Evolutionary conservation across 92 coral and sea anemone species (phyloP).

Genomic region (Bergia puertoricense): DNA sequence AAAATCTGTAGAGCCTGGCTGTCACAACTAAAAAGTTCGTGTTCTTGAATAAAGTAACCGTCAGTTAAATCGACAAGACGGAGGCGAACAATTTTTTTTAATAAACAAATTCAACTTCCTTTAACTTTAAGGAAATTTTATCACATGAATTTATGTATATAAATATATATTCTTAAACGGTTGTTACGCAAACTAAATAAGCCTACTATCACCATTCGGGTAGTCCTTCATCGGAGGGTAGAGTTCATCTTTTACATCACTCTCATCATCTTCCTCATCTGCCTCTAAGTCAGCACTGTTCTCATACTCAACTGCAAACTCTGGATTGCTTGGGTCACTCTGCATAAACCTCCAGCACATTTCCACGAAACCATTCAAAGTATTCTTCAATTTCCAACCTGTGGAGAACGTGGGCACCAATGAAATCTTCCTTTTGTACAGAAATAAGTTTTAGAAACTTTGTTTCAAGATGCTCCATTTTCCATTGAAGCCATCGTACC

Average conservation of each 20-base stretch:
- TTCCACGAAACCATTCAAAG: slow-evolving; percentile 19
- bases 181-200: not conserved
- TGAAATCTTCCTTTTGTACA: slow-evolving; percentile 17
- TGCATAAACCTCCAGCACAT: slow-evolving; percentile 27
- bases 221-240: slow-evolving; percentile 11
- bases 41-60: slow-evolving; percentile 17
- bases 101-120: too few species aligned
- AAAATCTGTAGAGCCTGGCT: slow-evolving; percentile 2
- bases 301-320: slow-evolving; percentile 35
- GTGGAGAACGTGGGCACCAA: slow-evolving; percentile 31
- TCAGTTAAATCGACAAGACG: slow-evolving; percentile 12
- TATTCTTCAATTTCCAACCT: slow-evolving; percentile 19
- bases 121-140: not conserved
- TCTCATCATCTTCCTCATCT: slow-evolving; percentile 15
- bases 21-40: slow-evolving; percentile 11
- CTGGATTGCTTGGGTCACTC: slow-evolving; percentile 25
- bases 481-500: slow-evolving; percentile 31
- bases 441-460: slow-evolving; percentile 10
- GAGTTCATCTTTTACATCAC: not conserved
- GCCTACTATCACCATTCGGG: slow-evolving; percentile 1
- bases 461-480: slow-evolving; percentile 30
- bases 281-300: not conserved
- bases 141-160: not conserved
- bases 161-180: not conserved
- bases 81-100: too few species aligned